Base-by-base conservation (phyloP, 2,888 invertebrate genomes). In the Sesamia inferens region DNA sequence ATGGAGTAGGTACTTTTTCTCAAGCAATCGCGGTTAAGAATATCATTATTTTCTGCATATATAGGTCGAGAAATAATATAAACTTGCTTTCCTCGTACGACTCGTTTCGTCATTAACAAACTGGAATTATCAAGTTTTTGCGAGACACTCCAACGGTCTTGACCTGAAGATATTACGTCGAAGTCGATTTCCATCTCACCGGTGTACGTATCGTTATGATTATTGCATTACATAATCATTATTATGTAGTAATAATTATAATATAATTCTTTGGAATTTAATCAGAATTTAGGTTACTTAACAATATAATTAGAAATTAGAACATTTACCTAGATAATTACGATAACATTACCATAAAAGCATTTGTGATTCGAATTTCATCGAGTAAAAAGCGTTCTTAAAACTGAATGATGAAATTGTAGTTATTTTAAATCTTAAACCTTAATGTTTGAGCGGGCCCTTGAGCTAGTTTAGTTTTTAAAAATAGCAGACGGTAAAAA, bases 71-170 rank as follows among this genome's bases (percentile, higher is more conserved):
- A 31, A 78, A 69, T 22, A 54, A 39, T 39, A 70, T 19, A 31
- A 31, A 31, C 22, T 19, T 19, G 58, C 31, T 69, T 31, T 42
- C 19, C 14, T 68, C 22, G 14, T 11, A 42, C 68, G 66, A 77
- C 72, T 74, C 39, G 66, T 88, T 85, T 74, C 79, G 70, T 85
- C 83, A 81, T 70, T 67, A 57, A 64, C 51, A 72, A 77, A 85
- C 75, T 87, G 76, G 79, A 74, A 79, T 74, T 79, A 81, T 79
- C 55, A 55, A 78, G 10, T 77, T 81, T 82, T 76, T 65, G 78
- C 82, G 81, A 73, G 63, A 71, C 68, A 74, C 22, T 63, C 65
- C 69, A 76, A 69, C 59, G 71, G 48, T 77, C 82, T 82, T 86
- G 85, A 85, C 78, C 85, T 72, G 68, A 42, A 59, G 68, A 68